These are phyloP conservation scores for Paedocypris sp. DNA, from an alignment of 2,113 vertebrate species.

Conservation along the genomic window DNA sequence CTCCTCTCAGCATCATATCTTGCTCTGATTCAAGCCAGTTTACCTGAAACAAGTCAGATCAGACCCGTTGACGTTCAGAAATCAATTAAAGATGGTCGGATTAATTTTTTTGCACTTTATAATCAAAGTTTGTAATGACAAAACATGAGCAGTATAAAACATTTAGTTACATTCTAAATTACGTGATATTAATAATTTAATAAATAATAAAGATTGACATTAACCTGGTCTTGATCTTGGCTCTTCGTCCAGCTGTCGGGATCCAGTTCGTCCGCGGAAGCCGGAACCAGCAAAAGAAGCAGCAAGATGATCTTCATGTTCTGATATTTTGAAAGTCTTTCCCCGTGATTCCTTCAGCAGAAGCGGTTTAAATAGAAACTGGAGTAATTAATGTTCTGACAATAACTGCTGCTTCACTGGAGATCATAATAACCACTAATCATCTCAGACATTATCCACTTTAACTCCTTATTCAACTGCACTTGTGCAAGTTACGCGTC, in stretches of 20 bases:
- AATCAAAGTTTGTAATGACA: too few relatives aligned
- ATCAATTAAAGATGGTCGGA: too few relatives aligned
- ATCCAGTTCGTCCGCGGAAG: slow-evolving; percentile 53
- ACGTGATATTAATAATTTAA: not conserved
- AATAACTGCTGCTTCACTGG: not conserved
- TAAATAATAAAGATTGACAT: not conserved
- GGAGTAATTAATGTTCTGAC: not conserved
- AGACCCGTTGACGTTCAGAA: too few relatives aligned
- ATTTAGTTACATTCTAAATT: not conserved
- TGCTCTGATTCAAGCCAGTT: slow-evolving; percentile 42
- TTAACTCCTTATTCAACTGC: too few relatives aligned
- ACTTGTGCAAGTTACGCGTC: too few relatives aligned
- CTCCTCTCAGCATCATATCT: slow-evolving; percentile 66
- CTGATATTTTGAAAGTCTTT: not conserved
- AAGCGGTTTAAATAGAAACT: not conserved
- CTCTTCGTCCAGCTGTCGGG: slow-evolving; percentile 64
- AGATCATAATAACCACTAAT: too few relatives aligned
- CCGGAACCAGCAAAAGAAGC: slow-evolving; percentile 54
- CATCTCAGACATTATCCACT: too few relatives aligned
- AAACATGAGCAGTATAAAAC: too few relatives aligned
- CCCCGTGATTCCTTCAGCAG: not conserved
- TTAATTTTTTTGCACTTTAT: too few relatives aligned
- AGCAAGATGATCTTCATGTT: slow-evolving; percentile 63
- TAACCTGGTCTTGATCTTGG: slow-evolving; percentile 58
- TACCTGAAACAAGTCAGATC: slow-evolving; percentile 6